These are phyloP conservation scores for Heliconius nattereri DNA, from an alignment of 1,140 invertebrate species.

Conservation along the genomic window DNA sequence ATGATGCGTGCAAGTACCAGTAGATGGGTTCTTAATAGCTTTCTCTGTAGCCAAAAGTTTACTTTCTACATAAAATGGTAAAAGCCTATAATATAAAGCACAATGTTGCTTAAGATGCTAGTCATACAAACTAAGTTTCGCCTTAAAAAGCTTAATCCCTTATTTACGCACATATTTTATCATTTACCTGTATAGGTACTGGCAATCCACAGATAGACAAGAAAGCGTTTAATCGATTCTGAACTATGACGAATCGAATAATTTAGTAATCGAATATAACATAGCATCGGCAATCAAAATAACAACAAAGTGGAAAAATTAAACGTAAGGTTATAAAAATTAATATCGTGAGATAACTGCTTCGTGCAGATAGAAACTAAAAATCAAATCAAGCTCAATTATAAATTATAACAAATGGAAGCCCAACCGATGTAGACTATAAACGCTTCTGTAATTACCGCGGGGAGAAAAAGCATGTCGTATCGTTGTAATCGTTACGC, in stretches of 20 bases:
- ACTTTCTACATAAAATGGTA: slow-evolving; percentile 1
- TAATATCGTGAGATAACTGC: slow-evolving; percentile 36
- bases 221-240: slow-evolving; percentile 15
- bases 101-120: background rate
- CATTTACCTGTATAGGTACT: background rate
- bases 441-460: slow-evolving; percentile 71
- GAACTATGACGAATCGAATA: slow-evolving; percentile 15
- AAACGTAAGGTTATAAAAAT: slow-evolving; percentile 18
- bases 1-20: background rate
- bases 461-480: slow-evolving; percentile 65
- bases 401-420: slow-evolving; percentile 66
- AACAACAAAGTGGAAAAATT: slow-evolving; percentile 33
- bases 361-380: slow-evolving; percentile 27
- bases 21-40: slow-evolving; percentile 7
- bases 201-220: background rate
- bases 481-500: slow-evolving; percentile 52
- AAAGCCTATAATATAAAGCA: background rate
- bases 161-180: background rate
- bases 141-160: background rate
- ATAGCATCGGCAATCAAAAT: slow-evolving; percentile 24
- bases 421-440: slow-evolving; percentile 57
- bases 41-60: background rate
- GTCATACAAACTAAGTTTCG: background rate
- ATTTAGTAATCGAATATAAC: slow-evolving; percentile 20
- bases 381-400: slow-evolving; percentile 53